phyloP scores from a whole-genome alignment of 1,140 invertebrate species.

The Cherax destructor region DNA sequence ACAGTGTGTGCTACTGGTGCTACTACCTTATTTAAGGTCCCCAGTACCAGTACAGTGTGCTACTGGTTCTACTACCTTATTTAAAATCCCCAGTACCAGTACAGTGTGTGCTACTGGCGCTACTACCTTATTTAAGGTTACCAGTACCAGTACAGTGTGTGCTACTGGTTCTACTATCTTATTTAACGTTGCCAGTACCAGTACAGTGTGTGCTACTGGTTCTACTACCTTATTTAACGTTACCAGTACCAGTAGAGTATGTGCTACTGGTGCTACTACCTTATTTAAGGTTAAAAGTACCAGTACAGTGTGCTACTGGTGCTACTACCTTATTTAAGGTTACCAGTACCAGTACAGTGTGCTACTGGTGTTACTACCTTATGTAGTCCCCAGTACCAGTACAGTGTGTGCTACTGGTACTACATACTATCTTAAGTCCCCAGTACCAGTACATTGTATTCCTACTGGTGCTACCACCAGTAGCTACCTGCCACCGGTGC shows the following conservation, averaged over 20 bases:
- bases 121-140: too few relatives aligned
- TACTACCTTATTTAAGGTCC: constrained; percentile 14
- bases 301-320: constrained; percentile 25
- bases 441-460: too few relatives aligned
- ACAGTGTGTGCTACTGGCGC: constrained; percentile 15
- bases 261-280: constrained; percentile 38
- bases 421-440: background rate
- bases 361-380: constrained; percentile 35
- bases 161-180: too few relatives aligned
- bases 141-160: too few relatives aligned
- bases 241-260: too few relatives aligned
- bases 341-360: too few relatives aligned
- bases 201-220: too few relatives aligned
- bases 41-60: background rate
- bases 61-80: constrained; percentile 35
- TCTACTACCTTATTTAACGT: too few relatives aligned
- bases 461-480: too few relatives aligned
- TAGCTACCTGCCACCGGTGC: too few relatives aligned
- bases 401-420: constrained; percentile 35
- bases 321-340: constrained; percentile 21
- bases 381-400: background rate
- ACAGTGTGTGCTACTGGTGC: constrained; percentile 37
- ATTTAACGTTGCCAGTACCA: too few relatives aligned
- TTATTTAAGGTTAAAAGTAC: background rate
- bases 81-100: background rate